Evolutionary conservation across 2,113 vertebrate genomes (phyloP).

Genomic region (Mesembrinibis cayennensis): DNA sequence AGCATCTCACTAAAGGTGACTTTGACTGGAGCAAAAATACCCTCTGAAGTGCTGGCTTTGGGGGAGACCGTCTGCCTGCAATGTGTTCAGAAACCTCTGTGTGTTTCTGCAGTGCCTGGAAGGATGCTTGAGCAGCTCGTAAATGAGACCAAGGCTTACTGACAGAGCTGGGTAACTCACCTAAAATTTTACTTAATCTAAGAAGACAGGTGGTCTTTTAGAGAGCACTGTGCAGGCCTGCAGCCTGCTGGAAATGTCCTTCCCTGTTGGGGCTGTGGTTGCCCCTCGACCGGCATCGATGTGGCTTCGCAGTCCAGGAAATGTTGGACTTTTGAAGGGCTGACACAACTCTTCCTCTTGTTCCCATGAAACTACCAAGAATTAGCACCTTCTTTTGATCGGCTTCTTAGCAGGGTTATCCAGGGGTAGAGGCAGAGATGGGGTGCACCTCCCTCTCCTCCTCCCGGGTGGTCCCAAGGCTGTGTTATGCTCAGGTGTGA

Average conservation of each 20-base stretch:
- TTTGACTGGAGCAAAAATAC: background rate
- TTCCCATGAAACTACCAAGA: background rate
- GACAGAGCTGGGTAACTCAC: background rate
- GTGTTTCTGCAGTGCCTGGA: background rate
- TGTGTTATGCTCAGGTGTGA: background rate
- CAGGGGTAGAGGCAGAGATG: background rate
- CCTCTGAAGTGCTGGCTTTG: background rate
- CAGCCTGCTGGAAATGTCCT: background rate
- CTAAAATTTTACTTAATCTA: background rate
- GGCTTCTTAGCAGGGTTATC: background rate
- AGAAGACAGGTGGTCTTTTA: background rate
- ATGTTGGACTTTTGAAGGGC: background rate
- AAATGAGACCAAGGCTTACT: background rate
- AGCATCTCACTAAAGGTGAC: background rate
- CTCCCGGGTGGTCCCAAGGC: rapidly evolving
- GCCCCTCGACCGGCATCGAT: rapidly evolving
- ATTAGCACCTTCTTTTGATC: background rate
- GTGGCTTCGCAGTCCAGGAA: background rate
- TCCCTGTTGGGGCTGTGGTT: background rate
- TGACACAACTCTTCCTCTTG: background rate
- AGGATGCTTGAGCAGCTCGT: background rate
- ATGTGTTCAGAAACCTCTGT: background rate
- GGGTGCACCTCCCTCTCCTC: background rate
- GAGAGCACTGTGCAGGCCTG: background rate
- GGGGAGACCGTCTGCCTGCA: background rate